Conservation (phyloP, 2,888 invertebrate species). For the Cylindroiulus punctatus region DNA sequence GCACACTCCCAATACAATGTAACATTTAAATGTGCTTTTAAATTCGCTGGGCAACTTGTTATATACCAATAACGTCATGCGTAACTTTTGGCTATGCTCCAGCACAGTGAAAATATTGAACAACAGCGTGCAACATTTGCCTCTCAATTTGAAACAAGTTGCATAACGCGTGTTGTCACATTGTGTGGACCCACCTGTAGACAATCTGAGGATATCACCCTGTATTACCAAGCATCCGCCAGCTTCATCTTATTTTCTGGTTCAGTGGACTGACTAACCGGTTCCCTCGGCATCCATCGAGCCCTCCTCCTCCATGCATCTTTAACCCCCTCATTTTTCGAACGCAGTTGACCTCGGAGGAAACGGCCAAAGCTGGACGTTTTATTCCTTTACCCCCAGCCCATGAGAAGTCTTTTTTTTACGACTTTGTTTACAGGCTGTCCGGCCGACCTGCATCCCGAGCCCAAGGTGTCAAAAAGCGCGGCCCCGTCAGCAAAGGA, state of each 20-base stretch:
- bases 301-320: background rate
- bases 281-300: background rate
- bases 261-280: constrained; percentile 3
- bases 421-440: constrained; percentile 43
- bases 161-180: too few relatives aligned
- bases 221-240: background rate
- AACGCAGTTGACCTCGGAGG: background rate
- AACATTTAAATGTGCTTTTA: too few relatives aligned
- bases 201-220: background rate
- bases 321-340: constrained; percentile 19
- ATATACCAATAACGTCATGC: too few relatives aligned
- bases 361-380: background rate
- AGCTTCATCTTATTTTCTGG: background rate
- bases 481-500: constrained; percentile 5
- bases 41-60: too few relatives aligned
- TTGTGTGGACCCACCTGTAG: too few relatives aligned
- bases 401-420: background rate
- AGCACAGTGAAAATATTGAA: too few relatives aligned
- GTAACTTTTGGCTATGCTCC: too few relatives aligned
- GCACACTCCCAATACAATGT: too few relatives aligned
- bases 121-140: too few relatives aligned
- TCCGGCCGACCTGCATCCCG: constrained; percentile 4
- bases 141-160: too few relatives aligned
- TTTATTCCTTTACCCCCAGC: constrained; percentile 14
- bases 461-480: constrained; percentile 40